These are phyloP conservation scores for Timema podura DNA, from an alignment of 2,888 invertebrate species.

Conservation along the genomic window DNA sequence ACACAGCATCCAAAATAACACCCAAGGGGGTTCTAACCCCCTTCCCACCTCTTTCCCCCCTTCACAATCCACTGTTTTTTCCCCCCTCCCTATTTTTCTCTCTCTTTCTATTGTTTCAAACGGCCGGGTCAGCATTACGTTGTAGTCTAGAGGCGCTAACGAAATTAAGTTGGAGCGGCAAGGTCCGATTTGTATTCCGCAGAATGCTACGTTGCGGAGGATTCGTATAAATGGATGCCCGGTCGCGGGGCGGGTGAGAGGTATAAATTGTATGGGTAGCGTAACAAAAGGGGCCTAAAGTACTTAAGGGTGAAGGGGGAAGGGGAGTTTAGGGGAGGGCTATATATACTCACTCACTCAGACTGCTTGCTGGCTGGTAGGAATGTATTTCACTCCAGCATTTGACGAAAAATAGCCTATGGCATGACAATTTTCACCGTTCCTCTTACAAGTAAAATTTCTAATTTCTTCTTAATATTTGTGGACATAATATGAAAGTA, in stretches of 20 bases:
- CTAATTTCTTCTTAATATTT: too few species aligned
- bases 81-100: conserved; percentile 7
- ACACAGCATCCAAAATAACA: conserved; percentile 29
- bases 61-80: conserved; percentile 11
- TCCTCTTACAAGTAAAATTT: too few species aligned
- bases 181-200: conserved; percentile 31
- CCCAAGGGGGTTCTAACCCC: conserved; percentile 22
- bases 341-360: too few species aligned
- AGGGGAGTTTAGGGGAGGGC: too few species aligned
- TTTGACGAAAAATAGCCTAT: too few species aligned
- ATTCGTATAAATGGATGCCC: conserved; percentile 4
- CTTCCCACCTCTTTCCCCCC: conserved; percentile 7
- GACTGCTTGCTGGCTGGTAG: too few species aligned
- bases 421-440: too few species aligned
- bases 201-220: conserved; percentile 15
- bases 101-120: conserved; percentile 26
- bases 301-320: too few species aligned
- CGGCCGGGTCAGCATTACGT: conserved; percentile 22
- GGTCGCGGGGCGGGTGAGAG: not conserved
- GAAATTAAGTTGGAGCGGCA: conserved; percentile 29
- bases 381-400: too few species aligned
- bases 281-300: conserved; percentile 1
- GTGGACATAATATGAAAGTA: too few species aligned
- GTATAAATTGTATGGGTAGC: not conserved
- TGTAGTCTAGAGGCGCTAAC: conserved; percentile 27